Percentiles rank a stretch among this genome's conserved stretches.
Evolutionary conservation across 1,140 invertebrate species (phyloP).

Genomic region (Mizuhopecten yessoensis): DNA sequence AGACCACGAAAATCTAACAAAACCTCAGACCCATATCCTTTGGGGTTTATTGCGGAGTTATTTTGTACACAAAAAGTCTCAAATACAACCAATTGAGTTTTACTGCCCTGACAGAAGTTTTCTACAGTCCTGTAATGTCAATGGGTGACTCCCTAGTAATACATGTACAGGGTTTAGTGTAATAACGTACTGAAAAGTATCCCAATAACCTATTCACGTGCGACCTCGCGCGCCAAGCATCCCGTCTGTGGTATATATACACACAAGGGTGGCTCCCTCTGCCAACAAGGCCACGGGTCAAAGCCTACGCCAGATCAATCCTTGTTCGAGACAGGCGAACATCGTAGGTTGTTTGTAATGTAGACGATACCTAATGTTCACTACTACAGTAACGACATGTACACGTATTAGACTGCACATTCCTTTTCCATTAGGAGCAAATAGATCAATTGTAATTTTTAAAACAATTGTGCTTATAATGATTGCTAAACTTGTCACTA

Average conservation of each 20-base stretch:
- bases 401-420: too few species aligned
- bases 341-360: background rate
- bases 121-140: too few species aligned
- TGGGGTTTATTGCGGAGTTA: too few species aligned
- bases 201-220: background rate
- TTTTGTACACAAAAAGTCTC: too few species aligned
- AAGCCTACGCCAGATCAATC: background rate
- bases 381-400: background rate
- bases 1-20: too few species aligned
- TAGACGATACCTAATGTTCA: background rate
- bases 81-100: too few species aligned
- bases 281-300: slow-evolving; percentile 5
- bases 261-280: background rate
- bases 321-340: background rate
- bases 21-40: too few species aligned
- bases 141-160: background rate
- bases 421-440: too few species aligned
- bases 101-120: too few species aligned
- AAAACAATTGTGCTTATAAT: too few species aligned
- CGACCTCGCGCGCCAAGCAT: background rate
- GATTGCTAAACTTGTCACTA: too few species aligned
- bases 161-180: background rate
- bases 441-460: too few species aligned
- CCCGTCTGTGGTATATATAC: background rate
- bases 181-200: background rate